Evolutionary conservation across 2,113 vertebrate genomes (phyloP).

Genomic region (Agelaius phoeniceus): DNA sequence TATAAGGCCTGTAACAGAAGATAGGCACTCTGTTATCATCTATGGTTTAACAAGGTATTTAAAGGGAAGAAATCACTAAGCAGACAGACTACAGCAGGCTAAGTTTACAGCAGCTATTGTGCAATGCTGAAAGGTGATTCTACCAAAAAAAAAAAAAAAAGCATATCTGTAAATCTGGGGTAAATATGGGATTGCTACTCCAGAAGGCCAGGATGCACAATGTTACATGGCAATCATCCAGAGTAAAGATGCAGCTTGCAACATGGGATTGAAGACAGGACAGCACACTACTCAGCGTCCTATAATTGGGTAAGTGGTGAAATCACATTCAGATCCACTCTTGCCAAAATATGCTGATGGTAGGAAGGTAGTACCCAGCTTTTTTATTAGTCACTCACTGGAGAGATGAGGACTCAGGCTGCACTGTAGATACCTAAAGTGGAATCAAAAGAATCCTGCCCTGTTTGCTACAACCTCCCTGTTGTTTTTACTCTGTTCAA

Average conservation of each 20-base stretch:
- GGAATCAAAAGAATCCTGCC: not conserved
- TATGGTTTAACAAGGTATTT: not conserved
- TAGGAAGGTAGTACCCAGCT: not conserved
- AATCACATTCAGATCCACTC: not conserved
- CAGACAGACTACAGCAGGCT: not conserved
- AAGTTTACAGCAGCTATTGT: not conserved
- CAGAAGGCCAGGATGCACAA: not conserved
- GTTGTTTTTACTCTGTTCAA: not conserved
- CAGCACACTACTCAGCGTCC: not conserved
- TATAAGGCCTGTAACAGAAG: not conserved
- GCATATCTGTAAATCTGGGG: not conserved
- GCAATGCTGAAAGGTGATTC: not conserved
- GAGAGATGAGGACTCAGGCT: not conserved
- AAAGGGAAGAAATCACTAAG: not conserved
- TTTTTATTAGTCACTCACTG: not conserved
- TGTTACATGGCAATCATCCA: not conserved
- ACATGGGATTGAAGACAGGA: not conserved
- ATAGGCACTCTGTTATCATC: not conserved
- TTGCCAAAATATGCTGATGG: not conserved
- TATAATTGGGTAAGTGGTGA: not conserved
- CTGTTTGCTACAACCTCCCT: not conserved
- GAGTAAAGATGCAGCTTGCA: not conserved
- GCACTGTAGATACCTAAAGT: not conserved
- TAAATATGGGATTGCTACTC: not conserved
- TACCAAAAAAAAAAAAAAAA: not conserved